These are phyloP conservation scores for Oncorhynchus tshawytscha DNA, from an alignment of 2,113 vertebrate genomes.

Conservation along the genomic window DNA sequence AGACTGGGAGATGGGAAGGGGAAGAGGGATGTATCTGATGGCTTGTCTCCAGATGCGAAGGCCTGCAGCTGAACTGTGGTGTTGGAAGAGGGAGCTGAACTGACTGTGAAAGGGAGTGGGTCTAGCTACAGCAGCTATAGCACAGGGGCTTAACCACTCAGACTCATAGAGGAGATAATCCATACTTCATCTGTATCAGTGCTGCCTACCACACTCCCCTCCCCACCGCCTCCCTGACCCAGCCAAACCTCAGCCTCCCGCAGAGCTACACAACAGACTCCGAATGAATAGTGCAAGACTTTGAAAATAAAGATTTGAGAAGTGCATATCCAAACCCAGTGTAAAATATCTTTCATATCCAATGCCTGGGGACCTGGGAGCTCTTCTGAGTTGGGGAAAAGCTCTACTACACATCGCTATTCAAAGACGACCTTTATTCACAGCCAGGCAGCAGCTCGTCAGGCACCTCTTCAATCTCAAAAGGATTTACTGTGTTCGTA, in stretches of 20 bases:
- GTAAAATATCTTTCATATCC: constrained; percentile 13
- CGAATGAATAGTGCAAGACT: constrained; percentile 59
- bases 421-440: constrained; percentile 10
- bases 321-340: constrained; percentile 3
- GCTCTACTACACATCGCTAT: constrained; percentile 31
- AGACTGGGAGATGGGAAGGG: constrained; percentile 24
- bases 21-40: constrained; percentile 18
- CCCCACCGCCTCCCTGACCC: neutral
- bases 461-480: constrained; percentile 26
- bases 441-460: constrained; percentile 27
- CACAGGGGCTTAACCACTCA: constrained; percentile 57
- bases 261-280: constrained; percentile 47
- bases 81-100: constrained; percentile 51
- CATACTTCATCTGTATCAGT: constrained; percentile 62
- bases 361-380: constrained; percentile 43
- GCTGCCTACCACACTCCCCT: neutral
- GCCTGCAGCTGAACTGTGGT: constrained; percentile 54
- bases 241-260: constrained; percentile 40
- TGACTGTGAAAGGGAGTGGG: constrained; percentile 46
- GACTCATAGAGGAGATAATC: constrained; percentile 61
- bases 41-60: constrained; percentile 1
- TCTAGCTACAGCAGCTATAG: constrained; percentile 31
- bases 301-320: constrained; percentile 27
- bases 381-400: constrained; percentile 14
- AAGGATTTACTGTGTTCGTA: constrained; percentile 44